Base-by-base conservation (phyloP, 2,113 vertebrate species). In the Semicossyphus pulcher region DNA sequence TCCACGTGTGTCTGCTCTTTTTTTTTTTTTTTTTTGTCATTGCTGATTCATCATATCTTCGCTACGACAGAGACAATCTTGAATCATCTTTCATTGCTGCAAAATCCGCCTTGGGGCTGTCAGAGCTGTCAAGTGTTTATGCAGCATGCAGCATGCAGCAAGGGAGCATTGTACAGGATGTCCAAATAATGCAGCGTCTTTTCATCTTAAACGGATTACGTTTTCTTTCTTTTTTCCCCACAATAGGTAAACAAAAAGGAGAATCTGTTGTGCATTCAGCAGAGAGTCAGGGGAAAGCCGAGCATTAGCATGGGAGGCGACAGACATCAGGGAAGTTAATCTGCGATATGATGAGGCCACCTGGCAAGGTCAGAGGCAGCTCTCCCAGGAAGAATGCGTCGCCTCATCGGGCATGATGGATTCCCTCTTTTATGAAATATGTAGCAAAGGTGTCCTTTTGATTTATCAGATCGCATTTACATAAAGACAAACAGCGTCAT, bases 261-360 rank as follows among this genome's bases (percentile, higher is more conserved):
- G 25, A 48, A 54, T 71, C 53, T 63, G 21, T 11, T 45, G 14
- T 44, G 66, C 37, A 31, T 79, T 66, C 54, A 71, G 61, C 4
- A 10, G 23, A 36, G 36, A 59, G 39, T 49, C 61, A 2, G 7
- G 71, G 67, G 56, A 72, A 76, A 83, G 70, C 61, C 4, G 2
- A 10, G 12, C 26, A 85, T 89, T 88, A 80, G 60, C 78, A 81
- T 65, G 34, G 45, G 49, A 68, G 67, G 47, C 20, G 67, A 85
- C 73, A 72, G 66, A 76, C 69, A 85, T 87, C 84, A 74, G 72
- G 56, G 59, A 68, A 78, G 83, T 81, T 83, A 89, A 89, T 91
- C 80, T 86, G 68, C 7, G 79, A 74, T 81, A 63, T 68, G 61
- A 86, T 86, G 84, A 81, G 70, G 67, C 68, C 76, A 83, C 81